Conservation (phyloP, 2,888 invertebrate species). For the Amphipoea oculea region DNA sequence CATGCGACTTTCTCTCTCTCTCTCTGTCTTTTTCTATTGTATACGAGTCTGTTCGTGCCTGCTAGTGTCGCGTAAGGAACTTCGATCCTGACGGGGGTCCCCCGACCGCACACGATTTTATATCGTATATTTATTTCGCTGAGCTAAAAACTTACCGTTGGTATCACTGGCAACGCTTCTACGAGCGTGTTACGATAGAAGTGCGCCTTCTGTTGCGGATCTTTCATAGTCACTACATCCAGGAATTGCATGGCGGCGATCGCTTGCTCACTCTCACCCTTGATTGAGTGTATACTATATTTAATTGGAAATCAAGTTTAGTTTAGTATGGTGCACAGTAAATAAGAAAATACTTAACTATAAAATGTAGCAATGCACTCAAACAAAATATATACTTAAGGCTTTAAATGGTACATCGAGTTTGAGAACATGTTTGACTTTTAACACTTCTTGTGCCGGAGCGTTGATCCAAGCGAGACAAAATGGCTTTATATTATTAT, state of each 20-base stretch:
- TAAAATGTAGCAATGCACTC: neutral
- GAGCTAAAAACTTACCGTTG: slow-evolving; percentile 92
- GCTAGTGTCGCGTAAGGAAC: neutral
- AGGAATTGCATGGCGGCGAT: slow-evolving; percentile 98
- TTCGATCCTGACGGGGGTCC: neutral
- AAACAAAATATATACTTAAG: neutral
- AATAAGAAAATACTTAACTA: neutral
- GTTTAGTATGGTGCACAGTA: neutral
- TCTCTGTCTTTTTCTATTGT: neutral
- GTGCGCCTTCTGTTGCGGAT: slow-evolving; percentile 96
- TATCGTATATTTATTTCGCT: slow-evolving; percentile 6
- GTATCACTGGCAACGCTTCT: slow-evolving; percentile 96
- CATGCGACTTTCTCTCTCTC: neutral
- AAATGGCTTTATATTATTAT: neutral
- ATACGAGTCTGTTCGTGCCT: neutral
- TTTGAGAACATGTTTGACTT: neutral
- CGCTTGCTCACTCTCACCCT: slow-evolving; percentile 94
- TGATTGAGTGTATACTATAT: slow-evolving; percentile 41
- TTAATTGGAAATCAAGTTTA: neutral
- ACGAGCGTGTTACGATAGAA: slow-evolving; percentile 97
- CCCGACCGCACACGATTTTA: neutral
- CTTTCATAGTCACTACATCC: slow-evolving; percentile 98
- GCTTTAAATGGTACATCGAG: neutral
- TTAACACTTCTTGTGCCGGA: neutral
- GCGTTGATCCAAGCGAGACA: neutral